Evolutionary conservation across 1,140 invertebrate species (phyloP).

Genomic region (Drosophila subobscura): DNA sequence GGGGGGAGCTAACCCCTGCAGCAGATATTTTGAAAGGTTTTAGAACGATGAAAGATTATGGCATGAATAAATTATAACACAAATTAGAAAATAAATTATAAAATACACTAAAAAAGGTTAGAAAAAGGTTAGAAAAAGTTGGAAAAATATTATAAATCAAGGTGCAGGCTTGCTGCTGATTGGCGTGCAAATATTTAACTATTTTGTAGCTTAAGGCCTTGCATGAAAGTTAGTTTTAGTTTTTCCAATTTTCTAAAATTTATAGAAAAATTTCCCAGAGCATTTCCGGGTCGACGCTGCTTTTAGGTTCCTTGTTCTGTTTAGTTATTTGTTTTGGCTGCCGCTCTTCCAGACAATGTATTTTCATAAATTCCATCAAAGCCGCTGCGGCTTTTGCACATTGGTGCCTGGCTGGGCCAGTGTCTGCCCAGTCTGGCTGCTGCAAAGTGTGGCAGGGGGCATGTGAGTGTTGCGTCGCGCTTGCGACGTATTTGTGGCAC

Average conservation of each 20-base stretch:
- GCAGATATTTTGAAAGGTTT: neutral
- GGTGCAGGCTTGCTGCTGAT: too few relatives aligned
- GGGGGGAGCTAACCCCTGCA: slow-evolving; percentile 7
- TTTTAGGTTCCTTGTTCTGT: too few relatives aligned
- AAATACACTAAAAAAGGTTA: too few relatives aligned
- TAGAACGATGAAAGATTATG: slow-evolving; percentile 1
- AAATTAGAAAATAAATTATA: too few relatives aligned
- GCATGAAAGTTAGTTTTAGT: too few relatives aligned
- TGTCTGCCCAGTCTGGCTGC: slow-evolving; percentile 24
- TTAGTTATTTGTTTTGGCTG: slow-evolving; percentile 19
- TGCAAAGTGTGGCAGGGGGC: neutral
- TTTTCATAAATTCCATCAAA: slow-evolving; percentile 65
- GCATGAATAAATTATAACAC: neutral
- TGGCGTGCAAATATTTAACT: too few relatives aligned
- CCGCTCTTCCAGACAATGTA: slow-evolving; percentile 16
- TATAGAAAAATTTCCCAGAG: neutral
- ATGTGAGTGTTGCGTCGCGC: neutral
- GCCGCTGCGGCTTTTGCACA: slow-evolving; percentile 38
- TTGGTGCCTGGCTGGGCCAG: slow-evolving; percentile 29
- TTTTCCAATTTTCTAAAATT: neutral
- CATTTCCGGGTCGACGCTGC: neutral
- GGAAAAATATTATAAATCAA: too few relatives aligned
- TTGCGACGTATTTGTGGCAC: slow-evolving; percentile 38
- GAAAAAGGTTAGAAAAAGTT: too few relatives aligned
- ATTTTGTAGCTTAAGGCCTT: too few relatives aligned